Percentiles rank a stretch among this genome's conserved stretches.
Conservation (phyloP, 2,113 vertebrate genomes). For the Gyps fulvus region DNA sequence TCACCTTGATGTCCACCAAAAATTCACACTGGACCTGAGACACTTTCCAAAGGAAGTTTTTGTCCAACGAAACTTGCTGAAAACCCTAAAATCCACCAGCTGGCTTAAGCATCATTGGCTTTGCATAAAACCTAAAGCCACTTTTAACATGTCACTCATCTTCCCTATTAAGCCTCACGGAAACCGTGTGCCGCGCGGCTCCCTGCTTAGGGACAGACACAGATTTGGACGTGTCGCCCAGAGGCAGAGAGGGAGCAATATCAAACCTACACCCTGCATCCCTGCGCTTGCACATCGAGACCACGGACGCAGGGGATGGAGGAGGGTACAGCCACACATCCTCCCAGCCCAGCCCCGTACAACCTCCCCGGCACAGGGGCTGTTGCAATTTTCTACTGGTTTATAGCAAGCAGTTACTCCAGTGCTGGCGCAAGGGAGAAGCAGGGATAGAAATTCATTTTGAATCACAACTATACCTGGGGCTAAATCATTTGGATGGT, state of each 20-base stretch:
- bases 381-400: background rate
- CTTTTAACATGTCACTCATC: constrained; percentile 1
- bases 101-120: constrained; percentile 17
- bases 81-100: background rate
- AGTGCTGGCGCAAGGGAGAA: background rate
- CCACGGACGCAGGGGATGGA: accelerated
- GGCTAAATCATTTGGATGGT: background rate
- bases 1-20: background rate
- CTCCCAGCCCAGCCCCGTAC: background rate
- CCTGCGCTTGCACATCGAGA: background rate
- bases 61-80: background rate
- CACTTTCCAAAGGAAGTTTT: background rate
- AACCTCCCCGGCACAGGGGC: background rate
- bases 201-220: accelerated
- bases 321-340: background rate
- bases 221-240: background rate
- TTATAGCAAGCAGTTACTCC: background rate
- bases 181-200: accelerated
- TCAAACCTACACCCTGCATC: background rate
- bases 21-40: accelerated
- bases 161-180: background rate
- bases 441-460: background rate
- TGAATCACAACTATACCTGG: background rate
- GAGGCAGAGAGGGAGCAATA: accelerated
- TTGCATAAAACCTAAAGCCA: constrained; percentile 46